A percentile compares a stretch with the other conserved stretches of the same genome.
Evolutionary conservation across 2,113 vertebrate genomes (phyloP).

Genomic region (Sphyrna mokarran): DNA sequence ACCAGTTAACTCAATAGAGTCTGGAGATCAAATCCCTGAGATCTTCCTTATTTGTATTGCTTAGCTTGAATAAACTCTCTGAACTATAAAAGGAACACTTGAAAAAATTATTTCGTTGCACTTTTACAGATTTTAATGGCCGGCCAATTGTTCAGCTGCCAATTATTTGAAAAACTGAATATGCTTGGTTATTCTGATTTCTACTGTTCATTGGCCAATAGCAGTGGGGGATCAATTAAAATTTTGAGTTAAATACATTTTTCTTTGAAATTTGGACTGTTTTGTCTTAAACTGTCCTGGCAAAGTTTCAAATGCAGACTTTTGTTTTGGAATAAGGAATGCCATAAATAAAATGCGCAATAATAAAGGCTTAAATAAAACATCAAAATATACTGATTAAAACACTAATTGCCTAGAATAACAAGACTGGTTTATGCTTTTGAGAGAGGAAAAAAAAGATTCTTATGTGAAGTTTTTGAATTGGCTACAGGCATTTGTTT

Average conservation of each 20-base stretch:
- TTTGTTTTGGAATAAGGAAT: neutral
- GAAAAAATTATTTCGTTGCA: neutral
- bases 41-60: neutral
- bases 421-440: neutral
- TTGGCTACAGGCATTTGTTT: conserved; percentile 40
- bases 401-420: neutral
- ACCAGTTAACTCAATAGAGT: neutral
- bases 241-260: neutral
- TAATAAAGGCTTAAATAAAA: neutral
- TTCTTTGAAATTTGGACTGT: neutral
- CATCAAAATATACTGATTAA: neutral
- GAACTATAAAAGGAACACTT: neutral
- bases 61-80: neutral
- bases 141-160: neutral
- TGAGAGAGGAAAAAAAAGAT: neutral
- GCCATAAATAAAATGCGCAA: neutral
- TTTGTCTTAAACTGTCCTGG: neutral
- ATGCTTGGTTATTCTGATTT: neutral
- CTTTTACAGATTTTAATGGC: neutral
- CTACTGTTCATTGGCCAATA: neutral
- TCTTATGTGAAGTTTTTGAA: neutral
- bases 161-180: neutral
- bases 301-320: neutral
- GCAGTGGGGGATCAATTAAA: neutral
- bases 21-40: neutral